These are phyloP conservation scores for Cheilosia scutellata DNA, from an alignment of 2,888 invertebrate species.

Conservation along the genomic window DNA sequence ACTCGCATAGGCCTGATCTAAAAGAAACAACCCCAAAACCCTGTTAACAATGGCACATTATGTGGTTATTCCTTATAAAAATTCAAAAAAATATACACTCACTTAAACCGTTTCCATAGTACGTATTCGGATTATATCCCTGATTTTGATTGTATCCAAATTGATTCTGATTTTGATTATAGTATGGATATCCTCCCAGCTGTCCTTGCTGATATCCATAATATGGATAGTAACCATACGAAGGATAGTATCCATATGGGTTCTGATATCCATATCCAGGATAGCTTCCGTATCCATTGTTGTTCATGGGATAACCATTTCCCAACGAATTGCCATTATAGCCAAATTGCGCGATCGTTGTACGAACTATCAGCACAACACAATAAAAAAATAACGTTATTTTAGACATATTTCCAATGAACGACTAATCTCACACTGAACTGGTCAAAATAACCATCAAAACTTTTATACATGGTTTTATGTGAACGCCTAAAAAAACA, in stretches of 20 bases:
- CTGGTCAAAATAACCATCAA: constrained; percentile 49
- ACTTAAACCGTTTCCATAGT: constrained; percentile 70
- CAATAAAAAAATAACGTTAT: constrained; percentile 21
- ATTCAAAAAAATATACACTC: constrained; percentile 49
- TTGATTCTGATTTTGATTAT: constrained; percentile 43
- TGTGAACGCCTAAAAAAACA: constrained; percentile 12
- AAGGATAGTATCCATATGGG: constrained; percentile 55
- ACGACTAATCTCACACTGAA: constrained; percentile 37
- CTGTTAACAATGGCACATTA: constrained; percentile 47
- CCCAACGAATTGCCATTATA: constrained; percentile 11
- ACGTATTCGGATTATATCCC: constrained; percentile 27
- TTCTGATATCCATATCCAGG: constrained; percentile 46
- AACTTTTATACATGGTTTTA: constrained; percentile 63
- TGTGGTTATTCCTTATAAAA: not conserved
- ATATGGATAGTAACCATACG: constrained; percentile 55
- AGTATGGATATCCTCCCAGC: constrained; percentile 48
- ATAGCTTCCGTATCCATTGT: constrained; percentile 41
- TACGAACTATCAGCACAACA: constrained; percentile 15
- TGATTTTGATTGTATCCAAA: constrained; percentile 39
- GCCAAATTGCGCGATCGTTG: constrained; percentile 51
- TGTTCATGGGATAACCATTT: constrained; percentile 36
- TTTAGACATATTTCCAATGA: constrained; percentile 50
- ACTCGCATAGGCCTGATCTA: constrained; percentile 76
- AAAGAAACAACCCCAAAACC: constrained; percentile 74
- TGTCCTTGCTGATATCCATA: constrained; percentile 34